Conservation (phyloP, 2,888 invertebrate genomes). For the Balanococcus diminutus region DNA sequence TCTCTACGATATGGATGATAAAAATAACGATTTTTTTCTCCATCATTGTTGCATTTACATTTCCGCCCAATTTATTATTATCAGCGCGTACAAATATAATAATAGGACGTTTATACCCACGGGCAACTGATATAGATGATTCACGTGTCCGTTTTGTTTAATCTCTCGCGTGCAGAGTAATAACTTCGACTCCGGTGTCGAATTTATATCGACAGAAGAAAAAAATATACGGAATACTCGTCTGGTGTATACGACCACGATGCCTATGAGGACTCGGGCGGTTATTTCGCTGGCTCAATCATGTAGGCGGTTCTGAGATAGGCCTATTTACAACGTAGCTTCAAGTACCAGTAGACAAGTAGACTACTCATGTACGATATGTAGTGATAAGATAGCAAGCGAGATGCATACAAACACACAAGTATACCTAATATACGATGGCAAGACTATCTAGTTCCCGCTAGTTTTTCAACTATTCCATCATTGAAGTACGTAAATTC, state of each 20-base stretch:
- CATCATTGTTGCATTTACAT: not conserved
- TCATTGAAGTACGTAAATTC: too few relatives aligned
- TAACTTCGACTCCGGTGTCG: not conserved
- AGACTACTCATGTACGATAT: too few relatives aligned
- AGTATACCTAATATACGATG: too few relatives aligned
- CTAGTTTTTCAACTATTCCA: too few relatives aligned
- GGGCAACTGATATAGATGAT: constrained; percentile 20
- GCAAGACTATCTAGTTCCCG: too few relatives aligned
- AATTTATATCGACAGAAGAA: not conserved
- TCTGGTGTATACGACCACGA: not conserved
- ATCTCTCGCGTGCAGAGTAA: constrained; percentile 4
- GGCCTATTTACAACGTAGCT: too few relatives aligned
- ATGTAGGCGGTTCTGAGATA: constrained; percentile 2
- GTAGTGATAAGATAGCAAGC: too few relatives aligned
- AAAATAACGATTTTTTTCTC: constrained; percentile 6
- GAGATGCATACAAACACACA: too few relatives aligned
- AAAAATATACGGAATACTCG: not conserved
- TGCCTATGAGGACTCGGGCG: not conserved
- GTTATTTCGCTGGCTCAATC: not conserved
- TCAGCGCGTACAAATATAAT: constrained; percentile 18
- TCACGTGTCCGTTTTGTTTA: not conserved
- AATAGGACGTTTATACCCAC: constrained; percentile 18
- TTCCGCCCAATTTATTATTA: constrained; percentile 38
- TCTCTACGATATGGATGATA: not conserved
- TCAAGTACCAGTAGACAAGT: too few relatives aligned